Evolutionary conservation across 2,113 vertebrate species (phyloP).

Genomic region (Chionis minor): DNA sequence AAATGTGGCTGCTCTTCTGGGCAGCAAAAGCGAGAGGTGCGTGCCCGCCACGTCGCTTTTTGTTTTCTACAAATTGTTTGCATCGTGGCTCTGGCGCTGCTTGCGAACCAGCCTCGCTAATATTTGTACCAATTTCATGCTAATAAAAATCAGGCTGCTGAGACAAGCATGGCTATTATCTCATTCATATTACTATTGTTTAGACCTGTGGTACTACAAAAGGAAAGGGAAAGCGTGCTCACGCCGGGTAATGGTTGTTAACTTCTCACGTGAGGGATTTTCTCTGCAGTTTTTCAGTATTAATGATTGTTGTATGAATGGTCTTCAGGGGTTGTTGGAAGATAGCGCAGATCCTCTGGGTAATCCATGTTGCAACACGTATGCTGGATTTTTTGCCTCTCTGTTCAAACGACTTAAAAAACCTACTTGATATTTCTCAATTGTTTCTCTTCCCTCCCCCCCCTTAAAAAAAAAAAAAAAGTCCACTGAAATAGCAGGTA

Average conservation of each 20-base stretch:
- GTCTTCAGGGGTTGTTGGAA: conserved; percentile 42
- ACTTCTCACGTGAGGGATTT: conserved; percentile 67
- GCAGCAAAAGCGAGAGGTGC: neutral
- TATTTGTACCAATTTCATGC: conserved; percentile 79
- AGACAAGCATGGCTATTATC: conserved; percentile 73
- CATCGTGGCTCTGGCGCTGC: conserved; percentile 32
- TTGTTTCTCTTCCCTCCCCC: neutral
- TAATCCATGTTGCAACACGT: neutral
- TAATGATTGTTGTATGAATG: conserved; percentile 35
- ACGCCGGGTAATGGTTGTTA: conserved; percentile 58
- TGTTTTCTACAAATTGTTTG: conserved; percentile 35
- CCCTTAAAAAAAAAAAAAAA: neutral
- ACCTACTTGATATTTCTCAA: neutral
- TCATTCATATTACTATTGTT: conserved; percentile 72
- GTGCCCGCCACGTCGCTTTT: neutral
- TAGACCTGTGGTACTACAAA: conserved; percentile 55
- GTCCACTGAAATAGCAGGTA: conserved; percentile 27
- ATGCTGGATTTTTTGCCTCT: neutral
- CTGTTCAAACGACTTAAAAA: conserved; percentile 32
- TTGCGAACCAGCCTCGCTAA: conserved; percentile 61
- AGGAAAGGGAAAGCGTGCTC: conserved; percentile 53
- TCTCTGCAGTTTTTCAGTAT: conserved; percentile 53
- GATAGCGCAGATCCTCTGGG: conserved; percentile 37
- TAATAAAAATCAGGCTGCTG: conserved; percentile 77
- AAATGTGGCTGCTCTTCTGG: neutral